Base-by-base conservation (phyloP, 2,113 vertebrate genomes). In the Bubalus kerabau region DNA sequence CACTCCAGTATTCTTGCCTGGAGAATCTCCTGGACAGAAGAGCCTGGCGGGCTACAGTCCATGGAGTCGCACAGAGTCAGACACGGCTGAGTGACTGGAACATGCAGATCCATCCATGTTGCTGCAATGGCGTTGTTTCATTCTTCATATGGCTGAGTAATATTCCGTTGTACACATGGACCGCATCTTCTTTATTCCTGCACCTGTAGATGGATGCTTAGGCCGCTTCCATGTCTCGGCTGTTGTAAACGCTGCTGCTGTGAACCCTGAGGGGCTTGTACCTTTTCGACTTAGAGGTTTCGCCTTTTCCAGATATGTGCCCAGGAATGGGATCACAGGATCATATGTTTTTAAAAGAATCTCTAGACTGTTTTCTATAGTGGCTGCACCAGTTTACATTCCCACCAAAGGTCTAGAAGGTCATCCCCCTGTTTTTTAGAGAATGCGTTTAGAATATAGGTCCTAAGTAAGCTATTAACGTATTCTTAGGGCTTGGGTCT, bases 161-260 rank as follows among this genome's bases (percentile, higher is more conserved):
- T 30, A 80, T 30, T 48, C 26, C 26, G 1, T 0, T 19, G 15
- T 10, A 2, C 28, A 48, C 5, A 3, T 0, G 40, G 14, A 46
- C 36, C 36, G 3, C 12, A 1, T 16, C 5, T 48, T 10, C 46
- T 6, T 30, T 32, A 32, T 11, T 13, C 78, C 46, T 50, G 28
- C 16, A 2, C 30, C 46, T 50, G 46, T 19, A 17, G 46, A 32
- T 6, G 15, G 76, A 6, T 5, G 28, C 15, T 50, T 30, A 10
- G 4, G 26, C 8, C 30, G 46, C 78, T 28, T 78, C 74, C 43
- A 28, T 9, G 24, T 76, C 40, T 16, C 4, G 6, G 40, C 40
- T 28, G 7, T 78, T 78, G 74, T 46, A 5, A 78, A 46, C 15
- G 28, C 3, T 28, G 74, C 43, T 9, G 43, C 74, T 28, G 10